phyloP scores from a whole-genome alignment of 2,888 invertebrate genomes.

The Pristionchus japonicus region DNA sequence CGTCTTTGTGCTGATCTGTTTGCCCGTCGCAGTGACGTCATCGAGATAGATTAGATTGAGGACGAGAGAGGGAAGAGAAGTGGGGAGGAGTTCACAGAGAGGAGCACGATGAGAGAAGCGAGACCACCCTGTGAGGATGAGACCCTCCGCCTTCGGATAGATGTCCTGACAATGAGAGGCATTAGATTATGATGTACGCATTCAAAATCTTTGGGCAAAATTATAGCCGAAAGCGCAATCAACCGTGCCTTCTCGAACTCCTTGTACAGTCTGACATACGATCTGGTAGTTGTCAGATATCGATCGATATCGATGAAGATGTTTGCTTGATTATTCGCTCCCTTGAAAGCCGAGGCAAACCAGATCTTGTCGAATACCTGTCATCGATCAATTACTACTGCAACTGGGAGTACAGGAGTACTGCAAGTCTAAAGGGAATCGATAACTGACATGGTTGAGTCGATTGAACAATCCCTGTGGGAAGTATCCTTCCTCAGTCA shows the following conservation, averaged over 20 bases:
- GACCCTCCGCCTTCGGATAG: conserved; percentile 57
- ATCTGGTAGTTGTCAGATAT: conserved; percentile 84
- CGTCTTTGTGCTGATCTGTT: background rate
- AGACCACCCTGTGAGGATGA: conserved; percentile 74
- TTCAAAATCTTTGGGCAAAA: too few relatives aligned
- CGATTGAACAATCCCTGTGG: conserved; percentile 68
- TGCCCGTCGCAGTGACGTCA: background rate
- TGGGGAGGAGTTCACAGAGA: conserved; percentile 78
- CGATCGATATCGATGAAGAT: conserved; percentile 82
- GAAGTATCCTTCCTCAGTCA: conserved; percentile 66
- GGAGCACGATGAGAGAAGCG: conserved; percentile 77
- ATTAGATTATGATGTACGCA: too few relatives aligned
- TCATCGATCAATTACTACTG: background rate
- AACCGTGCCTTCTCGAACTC: conserved; percentile 15
- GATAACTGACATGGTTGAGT: conserved; percentile 52
- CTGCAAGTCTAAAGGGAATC: background rate
- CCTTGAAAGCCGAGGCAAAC: conserved; percentile 89
- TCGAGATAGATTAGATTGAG: conserved; percentile 63
- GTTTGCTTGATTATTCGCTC: conserved; percentile 86
- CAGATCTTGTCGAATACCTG: conserved; percentile 83
- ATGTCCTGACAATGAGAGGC: too few relatives aligned
- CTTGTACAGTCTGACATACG: conserved; percentile 80
- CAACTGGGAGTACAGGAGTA: background rate
- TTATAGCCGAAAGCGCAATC: too few relatives aligned
- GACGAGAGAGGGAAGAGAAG: conserved; percentile 71